Evolutionary conservation across 1,140 invertebrate species (phyloP).

Genomic region (Cotesia typhae): DNA sequence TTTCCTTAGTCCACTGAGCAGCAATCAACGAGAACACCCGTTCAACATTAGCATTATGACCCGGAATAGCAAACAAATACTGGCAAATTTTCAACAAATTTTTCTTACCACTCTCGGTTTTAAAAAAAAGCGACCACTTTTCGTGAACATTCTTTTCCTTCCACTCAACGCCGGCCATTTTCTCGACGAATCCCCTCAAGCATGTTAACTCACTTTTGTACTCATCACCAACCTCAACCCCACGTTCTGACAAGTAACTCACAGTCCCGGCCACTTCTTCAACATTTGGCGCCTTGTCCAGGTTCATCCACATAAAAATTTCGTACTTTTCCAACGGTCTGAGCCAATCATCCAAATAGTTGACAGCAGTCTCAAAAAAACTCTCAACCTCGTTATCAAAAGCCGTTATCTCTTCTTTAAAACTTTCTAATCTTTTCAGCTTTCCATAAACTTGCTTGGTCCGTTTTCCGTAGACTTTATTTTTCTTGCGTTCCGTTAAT

Average conservation of each 20-base stretch:
- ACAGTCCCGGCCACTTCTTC: neutral
- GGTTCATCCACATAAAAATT: constrained; percentile 35
- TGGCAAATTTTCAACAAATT: constrained; percentile 33
- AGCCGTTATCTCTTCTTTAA: neutral
- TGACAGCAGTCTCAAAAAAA: constrained; percentile 25
- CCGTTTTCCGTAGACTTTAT: too few species aligned
- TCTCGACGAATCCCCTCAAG: constrained; percentile 23
- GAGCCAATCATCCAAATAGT: constrained; percentile 37
- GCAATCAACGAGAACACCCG: constrained; percentile 37
- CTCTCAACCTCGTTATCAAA: constrained; percentile 28
- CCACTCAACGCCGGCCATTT: neutral
- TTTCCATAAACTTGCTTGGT: too few species aligned
- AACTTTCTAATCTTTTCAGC: too few species aligned
- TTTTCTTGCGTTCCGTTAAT: too few species aligned
- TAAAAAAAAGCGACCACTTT: constrained; percentile 28
- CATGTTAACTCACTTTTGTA: neutral
- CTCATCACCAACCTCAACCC: too few species aligned
- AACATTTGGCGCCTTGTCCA: constrained; percentile 5
- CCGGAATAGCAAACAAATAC: constrained; percentile 38
- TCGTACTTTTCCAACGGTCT: constrained; percentile 17
- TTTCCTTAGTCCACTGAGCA: constrained; percentile 36
- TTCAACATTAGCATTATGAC: constrained; percentile 36
- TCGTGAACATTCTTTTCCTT: constrained; percentile 12
- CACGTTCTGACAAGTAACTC: too few species aligned
- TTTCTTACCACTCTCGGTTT: neutral